Percentiles rank a stretch among this genome's conserved stretches.
Evolutionary conservation across 2,888 invertebrate species (phyloP).

Genomic region (Xestia rhomboidea): DNA sequence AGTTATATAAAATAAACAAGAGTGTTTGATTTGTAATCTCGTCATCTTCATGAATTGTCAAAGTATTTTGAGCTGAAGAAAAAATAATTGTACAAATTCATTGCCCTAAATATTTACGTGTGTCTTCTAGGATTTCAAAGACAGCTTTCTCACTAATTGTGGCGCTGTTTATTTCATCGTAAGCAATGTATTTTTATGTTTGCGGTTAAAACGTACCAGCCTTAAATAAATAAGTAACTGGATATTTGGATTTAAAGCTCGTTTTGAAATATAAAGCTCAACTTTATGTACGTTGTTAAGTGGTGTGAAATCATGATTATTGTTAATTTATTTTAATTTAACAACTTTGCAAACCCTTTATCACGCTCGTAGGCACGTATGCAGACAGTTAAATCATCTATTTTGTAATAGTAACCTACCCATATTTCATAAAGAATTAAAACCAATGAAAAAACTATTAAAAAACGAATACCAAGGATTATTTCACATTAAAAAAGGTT

Average conservation of each 20-base stretch:
- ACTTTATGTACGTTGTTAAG: constrained; percentile 21
- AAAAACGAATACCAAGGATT: constrained; percentile 22
- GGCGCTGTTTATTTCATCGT: constrained; percentile 3
- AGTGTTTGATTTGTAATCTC: background rate
- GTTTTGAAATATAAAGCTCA: constrained; percentile 36
- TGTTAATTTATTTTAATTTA: constrained; percentile 37
- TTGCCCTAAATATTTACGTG: constrained; percentile 19
- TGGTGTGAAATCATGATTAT: constrained; percentile 28
- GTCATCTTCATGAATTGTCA: background rate
- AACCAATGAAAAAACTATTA: constrained; percentile 11
- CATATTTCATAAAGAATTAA: constrained; percentile 1
- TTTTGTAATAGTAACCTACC: background rate
- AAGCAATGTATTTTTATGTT: constrained; percentile 11
- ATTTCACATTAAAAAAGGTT: constrained; percentile 25
- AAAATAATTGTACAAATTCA: background rate
- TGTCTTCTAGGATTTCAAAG: constrained; percentile 7
- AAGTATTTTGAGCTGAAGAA: background rate
- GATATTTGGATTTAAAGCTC: constrained; percentile 36
- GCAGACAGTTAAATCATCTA: constrained; percentile 7
- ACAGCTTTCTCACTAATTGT: background rate
- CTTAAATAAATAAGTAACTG: constrained; percentile 30
- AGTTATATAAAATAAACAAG: constrained; percentile 5
- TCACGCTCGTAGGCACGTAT: constrained; percentile 31
- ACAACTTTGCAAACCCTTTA: constrained; percentile 8
- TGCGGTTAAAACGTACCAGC: background rate